These are phyloP conservation scores for Rhogogaster chlorosoma DNA, from an alignment of 2,888 invertebrate genomes.

Conservation along the genomic window DNA sequence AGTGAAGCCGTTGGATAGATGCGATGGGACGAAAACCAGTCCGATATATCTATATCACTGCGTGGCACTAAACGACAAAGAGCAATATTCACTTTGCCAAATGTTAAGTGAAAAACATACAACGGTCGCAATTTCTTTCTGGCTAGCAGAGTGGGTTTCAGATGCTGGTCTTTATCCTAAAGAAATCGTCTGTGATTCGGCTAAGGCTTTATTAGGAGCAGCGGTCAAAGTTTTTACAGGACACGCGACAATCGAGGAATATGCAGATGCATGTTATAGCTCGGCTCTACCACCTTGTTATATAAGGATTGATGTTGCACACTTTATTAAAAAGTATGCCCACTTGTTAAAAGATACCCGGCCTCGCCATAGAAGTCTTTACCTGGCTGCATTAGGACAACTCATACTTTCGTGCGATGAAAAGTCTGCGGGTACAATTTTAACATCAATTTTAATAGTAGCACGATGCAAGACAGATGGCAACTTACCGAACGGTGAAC, in stretches of 20 bases:
- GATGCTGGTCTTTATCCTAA: constrained; percentile 44
- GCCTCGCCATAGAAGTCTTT: constrained; percentile 32
- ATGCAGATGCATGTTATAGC: constrained; percentile 36
- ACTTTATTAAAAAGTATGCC: constrained; percentile 54
- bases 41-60: not conserved
- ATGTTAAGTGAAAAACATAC: constrained; percentile 10
- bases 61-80: not conserved
- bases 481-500: not conserved
- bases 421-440: constrained; percentile 44
- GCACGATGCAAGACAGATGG: constrained; percentile 50
- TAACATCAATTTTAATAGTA: constrained; percentile 47
- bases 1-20: constrained; percentile 40
- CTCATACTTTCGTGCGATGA: constrained; percentile 40
- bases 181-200: not conserved
- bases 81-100: not conserved
- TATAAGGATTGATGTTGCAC: constrained; percentile 54
- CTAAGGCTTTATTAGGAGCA: constrained; percentile 25
- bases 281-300: constrained; percentile 47
- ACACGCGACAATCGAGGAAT: constrained; percentile 29
- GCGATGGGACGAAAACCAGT: constrained; percentile 39
- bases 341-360: constrained; percentile 34
- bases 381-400: constrained; percentile 52
- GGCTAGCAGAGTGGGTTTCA: constrained; percentile 54
- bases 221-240: constrained; percentile 50
- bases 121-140: constrained; percentile 46